Base-by-base conservation (phyloP, 1,140 invertebrate genomes). In the Zaprionus ghesquierei region DNA sequence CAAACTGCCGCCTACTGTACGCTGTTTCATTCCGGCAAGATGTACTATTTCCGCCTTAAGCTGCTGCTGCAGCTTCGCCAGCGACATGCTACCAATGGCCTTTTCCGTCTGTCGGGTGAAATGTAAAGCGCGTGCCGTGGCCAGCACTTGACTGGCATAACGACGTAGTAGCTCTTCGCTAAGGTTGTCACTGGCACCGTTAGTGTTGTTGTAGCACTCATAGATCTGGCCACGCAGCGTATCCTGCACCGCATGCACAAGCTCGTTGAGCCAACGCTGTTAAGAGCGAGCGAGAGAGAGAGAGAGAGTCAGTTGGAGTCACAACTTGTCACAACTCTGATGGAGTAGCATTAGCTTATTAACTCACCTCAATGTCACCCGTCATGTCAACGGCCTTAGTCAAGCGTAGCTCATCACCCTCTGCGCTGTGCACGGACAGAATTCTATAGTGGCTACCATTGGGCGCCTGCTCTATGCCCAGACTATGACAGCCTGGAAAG, bases 71-170 rank as follows among this genome's bases (percentile, higher is more conserved):
- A 89, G 55, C 27, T 90, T 90, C 23, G 94, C 93, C 31, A 99
- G 90, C 53, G 93, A 93, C 89, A 95, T 94, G 49, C 93, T 92
- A 2, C 90, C 90, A 69, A 99, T 96, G 3, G 97, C 95, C 79
- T 95, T 94, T 93, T 99, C 98, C 80, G 95, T 95, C 86, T 95
- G 94, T 66, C 95, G 94, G 2, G 97, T 98, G 91, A 99, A 99
- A 20, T 94, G 92, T 13, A 98, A 95, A 63, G 94, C 94, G 69
- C 95, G 94, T 3, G 94, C 92, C 18, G 95, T 92, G 90, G 95
- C 95, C 23, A 99, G 92, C 77, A 99, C 95, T 94, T 98, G 97
- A 44, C 96, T 96, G 8, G 97, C 97, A 92, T 97, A 97, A 49
- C 63, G 95, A 49, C 95, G 92, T 0, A 97, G 95, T 93, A 97